These are phyloP conservation scores for Glyptemys insculpta DNA, from an alignment of 2,797 vertebrate genomes.

Conservation along the genomic window DNA sequence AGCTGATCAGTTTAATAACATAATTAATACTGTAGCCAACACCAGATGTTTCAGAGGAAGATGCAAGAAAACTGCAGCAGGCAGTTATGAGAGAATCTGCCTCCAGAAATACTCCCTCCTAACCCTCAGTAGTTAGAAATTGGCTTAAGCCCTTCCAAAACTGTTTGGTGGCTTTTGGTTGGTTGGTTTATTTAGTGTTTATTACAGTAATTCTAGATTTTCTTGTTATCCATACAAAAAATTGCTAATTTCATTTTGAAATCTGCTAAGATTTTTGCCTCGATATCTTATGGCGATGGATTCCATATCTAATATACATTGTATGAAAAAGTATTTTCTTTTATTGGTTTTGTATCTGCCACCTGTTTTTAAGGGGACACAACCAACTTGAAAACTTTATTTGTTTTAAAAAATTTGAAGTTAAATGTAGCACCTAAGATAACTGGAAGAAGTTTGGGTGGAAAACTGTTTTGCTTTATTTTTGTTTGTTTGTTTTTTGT, in stretches of 20 bases:
- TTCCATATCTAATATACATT: background rate
- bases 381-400: background rate
- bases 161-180: background rate
- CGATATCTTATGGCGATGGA: background rate
- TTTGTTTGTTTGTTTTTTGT: background rate
- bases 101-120: background rate
- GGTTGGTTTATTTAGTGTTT: background rate
- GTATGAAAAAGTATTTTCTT: background rate
- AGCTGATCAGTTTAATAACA: no score
- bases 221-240: background rate
- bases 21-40: background rate
- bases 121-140: background rate
- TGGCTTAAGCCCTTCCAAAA: background rate
- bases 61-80: rapidly evolving
- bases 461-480: background rate
- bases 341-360: background rate
- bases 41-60: background rate
- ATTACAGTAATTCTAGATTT: background rate
- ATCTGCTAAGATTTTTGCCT: background rate
- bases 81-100: background rate
- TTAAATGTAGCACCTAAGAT: rapidly evolving
- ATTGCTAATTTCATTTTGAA: background rate
- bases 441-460: background rate
- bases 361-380: background rate
- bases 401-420: background rate